Percentiles rank a stretch among this genome's conserved stretches.
Conservation (phyloP, 2,113 vertebrate species). For the Rhineura floridana region DNA sequence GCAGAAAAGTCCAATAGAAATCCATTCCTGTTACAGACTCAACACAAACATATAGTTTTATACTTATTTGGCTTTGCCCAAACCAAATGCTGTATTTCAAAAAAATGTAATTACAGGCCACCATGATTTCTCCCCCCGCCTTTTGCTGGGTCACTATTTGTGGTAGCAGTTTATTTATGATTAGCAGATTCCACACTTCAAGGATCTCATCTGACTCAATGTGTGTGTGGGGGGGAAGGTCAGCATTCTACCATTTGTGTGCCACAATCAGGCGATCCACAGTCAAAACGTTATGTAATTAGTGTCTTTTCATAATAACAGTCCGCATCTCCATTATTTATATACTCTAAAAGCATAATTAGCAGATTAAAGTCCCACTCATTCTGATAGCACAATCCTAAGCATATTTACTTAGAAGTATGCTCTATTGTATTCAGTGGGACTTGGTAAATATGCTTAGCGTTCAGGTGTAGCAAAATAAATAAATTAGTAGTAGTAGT, state of each 20-base stretch:
- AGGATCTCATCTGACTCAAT: neutral
- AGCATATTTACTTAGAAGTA: too few relatives aligned
- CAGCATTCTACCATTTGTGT: neutral
- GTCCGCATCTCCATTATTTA: neutral
- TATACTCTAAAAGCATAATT: neutral
- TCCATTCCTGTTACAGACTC: neutral
- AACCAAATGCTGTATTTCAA: neutral
- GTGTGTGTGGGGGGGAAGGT: too few relatives aligned
- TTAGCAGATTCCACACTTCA: too few relatives aligned
- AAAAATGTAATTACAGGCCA: neutral
- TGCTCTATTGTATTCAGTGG: too few relatives aligned
- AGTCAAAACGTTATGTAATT: neutral
- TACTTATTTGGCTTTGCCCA: neutral
- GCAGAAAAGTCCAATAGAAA: neutral
- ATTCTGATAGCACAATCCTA: neutral
- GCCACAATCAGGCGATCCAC: neutral
- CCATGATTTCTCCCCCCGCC: neutral
- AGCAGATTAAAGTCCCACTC: neutral
- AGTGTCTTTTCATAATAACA: too few relatives aligned
- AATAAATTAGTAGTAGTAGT: too few relatives aligned
- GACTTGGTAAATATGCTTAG: too few relatives aligned
- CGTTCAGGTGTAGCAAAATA: too few relatives aligned
- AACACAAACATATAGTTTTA: neutral
- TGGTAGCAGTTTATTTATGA: neutral
- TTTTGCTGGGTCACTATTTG: too few relatives aligned